A percentile compares a stretch with the other conserved stretches of the same genome.
Conservation (phyloP, 2,888 invertebrate species). For the Falcaria lacertinaria region DNA sequence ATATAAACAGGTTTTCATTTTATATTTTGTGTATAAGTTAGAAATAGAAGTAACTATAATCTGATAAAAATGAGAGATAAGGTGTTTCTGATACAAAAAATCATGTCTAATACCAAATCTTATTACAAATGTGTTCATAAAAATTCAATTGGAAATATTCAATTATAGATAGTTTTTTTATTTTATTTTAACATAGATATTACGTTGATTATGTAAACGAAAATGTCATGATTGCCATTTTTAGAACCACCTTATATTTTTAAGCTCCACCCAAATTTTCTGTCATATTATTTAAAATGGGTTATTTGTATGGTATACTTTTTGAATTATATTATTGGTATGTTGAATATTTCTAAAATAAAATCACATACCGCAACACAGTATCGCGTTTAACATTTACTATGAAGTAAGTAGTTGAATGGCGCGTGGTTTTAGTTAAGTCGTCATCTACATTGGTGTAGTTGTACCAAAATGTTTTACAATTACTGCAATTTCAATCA, state of each 20-base stretch:
- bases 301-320: too few species aligned
- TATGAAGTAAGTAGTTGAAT: too few species aligned
- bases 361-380: too few species aligned
- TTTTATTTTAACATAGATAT: background rate
- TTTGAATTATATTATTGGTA: too few species aligned
- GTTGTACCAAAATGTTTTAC: background rate
- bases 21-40: slow-evolving; percentile 40
- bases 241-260: background rate
- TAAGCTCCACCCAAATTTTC: too few species aligned
- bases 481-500: background rate
- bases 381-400: too few species aligned
- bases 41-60: slow-evolving; percentile 20
- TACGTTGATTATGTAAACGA: background rate
- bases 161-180: background rate
- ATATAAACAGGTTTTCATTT: slow-evolving; percentile 49
- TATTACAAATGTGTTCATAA: background rate
- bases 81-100: background rate
- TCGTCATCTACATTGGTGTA: background rate
- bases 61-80: background rate
- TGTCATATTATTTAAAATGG: too few species aligned
- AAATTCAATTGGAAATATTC: background rate
- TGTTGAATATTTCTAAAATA: too few species aligned
- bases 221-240: background rate
- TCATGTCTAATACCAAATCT: background rate
- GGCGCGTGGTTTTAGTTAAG: background rate